Conservation (phyloP, 2,113 vertebrate species). For the Tachysurus fulvidraco region DNA sequence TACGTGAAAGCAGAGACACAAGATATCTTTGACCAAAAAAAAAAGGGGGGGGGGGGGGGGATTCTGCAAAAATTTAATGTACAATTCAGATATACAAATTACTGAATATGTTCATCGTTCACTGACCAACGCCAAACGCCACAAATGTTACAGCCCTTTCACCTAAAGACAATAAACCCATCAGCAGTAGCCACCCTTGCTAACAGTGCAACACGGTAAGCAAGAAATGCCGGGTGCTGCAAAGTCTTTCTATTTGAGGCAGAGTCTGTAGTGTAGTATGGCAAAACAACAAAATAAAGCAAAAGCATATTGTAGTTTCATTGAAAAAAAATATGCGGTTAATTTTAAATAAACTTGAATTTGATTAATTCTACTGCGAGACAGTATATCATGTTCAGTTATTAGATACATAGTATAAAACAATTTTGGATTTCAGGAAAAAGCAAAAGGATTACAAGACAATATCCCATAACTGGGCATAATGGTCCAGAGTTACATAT, state of each 20-base stretch:
- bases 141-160: slow-evolving; percentile 5
- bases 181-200: neutral
- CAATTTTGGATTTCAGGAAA: neutral
- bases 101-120: neutral
- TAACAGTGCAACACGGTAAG: neutral
- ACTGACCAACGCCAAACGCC: neutral
- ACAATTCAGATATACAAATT: slow-evolving; percentile 36
- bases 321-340: neutral
- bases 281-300: no score
- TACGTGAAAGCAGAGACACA: neutral
- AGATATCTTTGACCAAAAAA: neutral
- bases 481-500: neutral
- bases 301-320: no score
- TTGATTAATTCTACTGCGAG: neutral
- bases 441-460: slow-evolving; percentile 1
- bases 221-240: neutral
- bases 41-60: neutral
- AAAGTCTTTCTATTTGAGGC: neutral
- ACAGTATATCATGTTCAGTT: slow-evolving; percentile 4
- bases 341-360: neutral
- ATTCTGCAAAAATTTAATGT: slow-evolving; percentile 48
- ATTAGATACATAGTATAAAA: neutral
- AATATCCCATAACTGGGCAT: neutral
- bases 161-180: neutral
- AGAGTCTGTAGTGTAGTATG: neutral